Evolutionary conservation across 2,113 vertebrate species (phyloP), one percentile per base, ranked within the genome.

Genomic region (Odocoileus virginianus): DNA sequence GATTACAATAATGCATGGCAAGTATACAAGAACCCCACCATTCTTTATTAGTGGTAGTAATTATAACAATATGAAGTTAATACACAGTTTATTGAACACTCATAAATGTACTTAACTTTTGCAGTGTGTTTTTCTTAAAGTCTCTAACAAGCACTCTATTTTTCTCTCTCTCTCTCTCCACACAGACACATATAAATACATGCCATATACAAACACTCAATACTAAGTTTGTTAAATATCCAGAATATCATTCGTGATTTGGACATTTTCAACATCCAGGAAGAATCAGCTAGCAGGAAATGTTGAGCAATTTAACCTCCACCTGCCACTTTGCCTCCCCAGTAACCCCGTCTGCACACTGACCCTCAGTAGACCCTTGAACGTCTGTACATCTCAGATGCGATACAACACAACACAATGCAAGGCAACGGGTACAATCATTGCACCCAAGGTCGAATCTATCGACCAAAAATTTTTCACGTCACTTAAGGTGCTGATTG

Each of bases 401-500:
- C 78, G 61, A 17, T 91, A 36, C 25, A n/a, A 82, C 16, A 7
- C 10, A 33, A 52, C 30, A 82, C 50, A 83, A 2, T 25, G 12
- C 33, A 83, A 54, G 33, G 7, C 28, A 33, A 50, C 33, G 28
- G 15, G 21, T 36, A 64, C 6, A 47, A 15, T 85, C 82, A 87
- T 87, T 87, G 58, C 40, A 30, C 27, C 28, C n/a, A 71, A 87
- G 16, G 82, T 82, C 61, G 87, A 84, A 79, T 84, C 76, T 82
- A 82, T 5, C 79, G 76, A 52, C 55, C 40, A 71, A 36, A 71
- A 81, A 50, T 40, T 91, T 76, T 97, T 84, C 74, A 57, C 43
- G 57, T 82, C 91, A 96, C 33, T 97, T 90, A 96, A 71, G 50
- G n/a, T 91, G 76, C 92, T 84, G 90, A 97, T 96, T 94, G 97